Conservation (phyloP, 2,797 vertebrate species). For the Limosa lapponica region DNA sequence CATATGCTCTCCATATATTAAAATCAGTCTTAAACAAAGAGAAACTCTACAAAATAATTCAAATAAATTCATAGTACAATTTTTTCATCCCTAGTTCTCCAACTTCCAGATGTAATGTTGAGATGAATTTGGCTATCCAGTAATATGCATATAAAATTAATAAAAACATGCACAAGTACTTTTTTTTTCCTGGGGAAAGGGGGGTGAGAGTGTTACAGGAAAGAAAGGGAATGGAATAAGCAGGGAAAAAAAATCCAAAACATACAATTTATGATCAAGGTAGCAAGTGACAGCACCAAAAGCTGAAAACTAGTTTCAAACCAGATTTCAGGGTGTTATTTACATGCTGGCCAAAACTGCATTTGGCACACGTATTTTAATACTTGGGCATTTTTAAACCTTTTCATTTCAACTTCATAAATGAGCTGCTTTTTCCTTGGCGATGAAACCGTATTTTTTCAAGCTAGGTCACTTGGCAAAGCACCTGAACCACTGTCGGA, state of each 20-base stretch:
- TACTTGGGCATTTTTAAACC: background rate
- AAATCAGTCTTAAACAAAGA: background rate
- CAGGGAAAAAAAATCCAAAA: background rate
- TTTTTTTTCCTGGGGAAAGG: background rate
- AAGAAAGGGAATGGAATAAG: background rate
- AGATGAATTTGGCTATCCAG: background rate
- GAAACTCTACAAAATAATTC: background rate
- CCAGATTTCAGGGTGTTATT: background rate
- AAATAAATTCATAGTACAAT: background rate
- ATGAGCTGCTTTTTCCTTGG: constrained; percentile 34
- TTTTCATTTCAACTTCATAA: constrained; percentile 27
- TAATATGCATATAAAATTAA: background rate
- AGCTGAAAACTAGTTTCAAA: background rate
- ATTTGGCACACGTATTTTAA: background rate
- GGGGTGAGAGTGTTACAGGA: fast-evolving
- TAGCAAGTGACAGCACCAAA: background rate
- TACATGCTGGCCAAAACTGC: background rate
- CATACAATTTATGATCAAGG: background rate
- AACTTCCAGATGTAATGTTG: background rate
- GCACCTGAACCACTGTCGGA: background rate
- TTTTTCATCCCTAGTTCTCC: background rate
- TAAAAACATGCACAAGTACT: background rate
- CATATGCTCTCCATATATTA: background rate
- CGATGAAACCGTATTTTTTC: background rate
- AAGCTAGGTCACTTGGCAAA: constrained; percentile 49